Conservation (phyloP, 1,140 invertebrate genomes). For the Brevipalpus yothersi region DNA sequence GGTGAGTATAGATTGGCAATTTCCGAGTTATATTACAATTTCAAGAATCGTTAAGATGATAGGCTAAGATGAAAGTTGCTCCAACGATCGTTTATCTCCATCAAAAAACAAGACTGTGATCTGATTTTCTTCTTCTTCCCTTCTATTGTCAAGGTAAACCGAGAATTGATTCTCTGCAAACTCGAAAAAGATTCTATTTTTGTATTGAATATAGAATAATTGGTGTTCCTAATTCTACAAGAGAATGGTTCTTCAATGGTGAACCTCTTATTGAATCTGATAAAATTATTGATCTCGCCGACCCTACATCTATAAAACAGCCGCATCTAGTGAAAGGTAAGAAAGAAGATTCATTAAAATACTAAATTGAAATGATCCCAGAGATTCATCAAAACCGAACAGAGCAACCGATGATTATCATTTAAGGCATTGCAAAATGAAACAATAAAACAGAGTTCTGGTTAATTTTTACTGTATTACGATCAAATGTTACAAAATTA, state of each 20-base stretch:
- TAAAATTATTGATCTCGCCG: neutral
- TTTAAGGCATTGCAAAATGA: no score
- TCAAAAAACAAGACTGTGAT: no score
- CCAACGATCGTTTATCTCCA: neutral
- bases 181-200: conserved; percentile 12
- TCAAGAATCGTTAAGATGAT: neutral
- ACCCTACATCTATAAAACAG: conserved; percentile 10
- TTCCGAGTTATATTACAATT: neutral
- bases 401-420: no score
- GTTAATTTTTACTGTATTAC: no score
- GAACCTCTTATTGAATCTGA: conserved; percentile 7
- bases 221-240: conserved; percentile 14
- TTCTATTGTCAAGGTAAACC: conserved; percentile 8
- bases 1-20: neutral
- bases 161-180: conserved; percentile 8
- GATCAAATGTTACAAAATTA: no score
- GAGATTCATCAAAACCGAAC: no score
- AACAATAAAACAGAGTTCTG: no score
- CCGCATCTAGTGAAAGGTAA: neutral
- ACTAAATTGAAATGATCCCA: no score
- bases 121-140: no score
- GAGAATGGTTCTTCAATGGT: conserved; percentile 15
- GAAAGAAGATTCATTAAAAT: neutral
- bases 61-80: neutral
- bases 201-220: conserved; percentile 16